Conservation (phyloP, 2,888 invertebrate genomes). For the Cryptocephalus primarius region DNA sequence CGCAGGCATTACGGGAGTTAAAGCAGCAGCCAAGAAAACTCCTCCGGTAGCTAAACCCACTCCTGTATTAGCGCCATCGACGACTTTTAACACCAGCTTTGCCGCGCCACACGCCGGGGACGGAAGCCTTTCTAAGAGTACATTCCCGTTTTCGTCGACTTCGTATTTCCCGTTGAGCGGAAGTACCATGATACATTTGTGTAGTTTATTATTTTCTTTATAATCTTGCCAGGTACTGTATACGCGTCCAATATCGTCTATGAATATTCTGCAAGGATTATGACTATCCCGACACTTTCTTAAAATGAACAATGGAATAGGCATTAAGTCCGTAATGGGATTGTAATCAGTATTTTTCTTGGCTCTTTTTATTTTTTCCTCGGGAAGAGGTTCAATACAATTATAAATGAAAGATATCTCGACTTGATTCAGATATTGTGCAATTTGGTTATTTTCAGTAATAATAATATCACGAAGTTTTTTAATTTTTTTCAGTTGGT, state of each 20-base stretch:
- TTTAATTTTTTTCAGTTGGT: conserved; percentile 20
- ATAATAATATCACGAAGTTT: conserved; percentile 21
- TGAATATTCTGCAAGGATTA: conserved; percentile 27
- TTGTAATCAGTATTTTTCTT: conserved; percentile 26
- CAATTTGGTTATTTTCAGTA: conserved; percentile 19
- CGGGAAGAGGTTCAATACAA: conserved; percentile 25
- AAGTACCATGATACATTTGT: conserved; percentile 44
- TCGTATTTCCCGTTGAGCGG: conserved; percentile 39
- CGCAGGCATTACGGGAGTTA: conserved; percentile 2
- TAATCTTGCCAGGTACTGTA: conserved; percentile 46
- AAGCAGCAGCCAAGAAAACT: neutral
- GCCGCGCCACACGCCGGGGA: conserved; percentile 28
- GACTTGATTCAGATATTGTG: conserved; percentile 21
- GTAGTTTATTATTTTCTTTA: conserved; percentile 41
- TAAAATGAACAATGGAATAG: conserved; percentile 29
- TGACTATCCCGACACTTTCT: conserved; percentile 26
- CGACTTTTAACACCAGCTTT: conserved; percentile 19
- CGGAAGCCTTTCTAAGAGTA: conserved; percentile 22
- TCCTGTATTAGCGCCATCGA: conserved; percentile 24
- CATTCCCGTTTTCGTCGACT: conserved; percentile 22
- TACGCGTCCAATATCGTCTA: conserved; percentile 35
- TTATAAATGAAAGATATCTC: conserved; percentile 24
- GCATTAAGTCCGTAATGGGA: conserved; percentile 24
- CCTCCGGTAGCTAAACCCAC: conserved; percentile 37
- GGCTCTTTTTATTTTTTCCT: conserved; percentile 20